Base-by-base conservation (phyloP, 1,140 invertebrate species). In the Aphaenogaster rudis region DNA sequence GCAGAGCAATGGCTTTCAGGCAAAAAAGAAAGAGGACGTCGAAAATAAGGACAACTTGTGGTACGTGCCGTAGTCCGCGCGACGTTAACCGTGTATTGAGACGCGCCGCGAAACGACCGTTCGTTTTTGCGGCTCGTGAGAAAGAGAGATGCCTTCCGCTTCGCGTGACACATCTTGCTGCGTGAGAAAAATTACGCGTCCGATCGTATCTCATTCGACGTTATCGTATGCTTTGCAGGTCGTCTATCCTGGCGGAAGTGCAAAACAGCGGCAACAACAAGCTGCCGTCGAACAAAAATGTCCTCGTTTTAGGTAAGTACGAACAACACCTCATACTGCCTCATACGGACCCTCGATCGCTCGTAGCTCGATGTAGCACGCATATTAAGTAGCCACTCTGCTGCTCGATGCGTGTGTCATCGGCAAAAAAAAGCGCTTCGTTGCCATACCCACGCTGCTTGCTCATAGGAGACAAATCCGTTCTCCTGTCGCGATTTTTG, bases 241-340 rank as follows among this genome's bases (percentile, higher is more conserved):
- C 98, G 90, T 97, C 97, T 90, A 99, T 99, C 94, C 96, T 99
- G 95, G 97, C 98, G 92, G 98, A 99, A 96, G 98, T 99, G 92
- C 98, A 99, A 96, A 98, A 98, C 94, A 98, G 98, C 96, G 98
- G 98, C 90, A 98, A 97, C 95, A 98, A 98, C 92, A 99, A 99
- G 96, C 96, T 99, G 95, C 98, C 98, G 92, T 98, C 98, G 88
- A 98, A 98, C 93, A 99, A 99, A 96, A 98, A 98, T 95, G 97
- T 99, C 89, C 96, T 99, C 94, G 98, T 99, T 88, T 96, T 99
- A 96, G 98, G 97, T 97, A 94, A 96, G 95, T n/a, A 63, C 7
- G 33, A 11, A 71, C 57, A 3, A 61, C 21, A 11, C 7, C 17
- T n/a, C 15, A 28, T 21, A 79, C 7, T 11, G n/a, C 54, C 13